Base-by-base conservation (phyloP, 1,140 invertebrate genomes). In the Uloborus diversus region DNA sequence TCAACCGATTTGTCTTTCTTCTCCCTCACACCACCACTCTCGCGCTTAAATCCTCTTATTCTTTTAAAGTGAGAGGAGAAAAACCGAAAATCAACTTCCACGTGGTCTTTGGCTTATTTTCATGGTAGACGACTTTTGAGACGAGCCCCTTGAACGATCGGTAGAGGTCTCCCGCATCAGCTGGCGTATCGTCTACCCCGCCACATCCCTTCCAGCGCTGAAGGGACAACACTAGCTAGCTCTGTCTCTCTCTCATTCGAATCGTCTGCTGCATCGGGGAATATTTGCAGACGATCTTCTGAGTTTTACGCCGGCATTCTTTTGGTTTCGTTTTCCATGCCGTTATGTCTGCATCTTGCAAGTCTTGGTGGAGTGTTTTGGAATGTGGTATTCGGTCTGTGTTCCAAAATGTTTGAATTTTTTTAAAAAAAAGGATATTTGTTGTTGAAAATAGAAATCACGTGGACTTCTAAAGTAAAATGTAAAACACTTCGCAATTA, bases 71-170 rank as follows among this genome's bases (percentile, higher is more conserved):
- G n/a, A n/a, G n/a, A n/a, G n/a, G n/a, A 53, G 53, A 64, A 28
- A 47, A 53, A 75, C 57, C 53, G 25, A 25, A 53, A 64, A 75
- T n/a, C 30, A 53, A 75, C 62, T 37, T 64, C 70, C 70, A 75
- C 70, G 70, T 75, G 70, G 70, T 75, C 56, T 37, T 35, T 75
- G 59, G 70, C 70, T 75, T 75, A 59, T 75, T 75, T 75, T 53
- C 28, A 27, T 27, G 64, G 70, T 42, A 62, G 70, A 75, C 57
- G 57, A 62, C 59, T 30, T 33, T n/a, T 23, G 64, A 64, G 59
- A 62, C 57, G 37, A 35, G 57, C 51, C 57, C 57, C 42, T 20
- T 56, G 53, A 75, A 75, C 59, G 70, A 75, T 75, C 70, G 70
- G 59, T 53, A 75, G 70, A 64, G 70, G 70, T 62, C 70, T 51